A percentile compares a stretch with the other conserved stretches of the same genome.
phyloP scores from a whole-genome alignment of 2,888 invertebrate species.

The Microdon myrmicae region DNA sequence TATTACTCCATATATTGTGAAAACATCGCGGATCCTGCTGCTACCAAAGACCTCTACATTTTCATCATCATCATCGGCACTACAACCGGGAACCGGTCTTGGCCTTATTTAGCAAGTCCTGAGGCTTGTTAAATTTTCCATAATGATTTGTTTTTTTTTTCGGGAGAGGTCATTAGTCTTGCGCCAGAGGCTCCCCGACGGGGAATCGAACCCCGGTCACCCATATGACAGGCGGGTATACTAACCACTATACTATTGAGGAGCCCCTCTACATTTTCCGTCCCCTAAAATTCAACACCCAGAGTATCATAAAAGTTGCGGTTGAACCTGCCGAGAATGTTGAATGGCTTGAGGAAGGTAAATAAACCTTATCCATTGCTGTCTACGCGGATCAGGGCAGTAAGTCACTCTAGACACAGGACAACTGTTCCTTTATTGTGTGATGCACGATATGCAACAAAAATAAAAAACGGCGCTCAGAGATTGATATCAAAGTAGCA shows the following conservation, averaged over 20 bases:
- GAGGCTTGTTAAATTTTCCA: no score
- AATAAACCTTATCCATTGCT: slow-evolving; percentile 98
- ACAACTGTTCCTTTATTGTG: slow-evolving; percentile 97
- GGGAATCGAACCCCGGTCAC: no score
- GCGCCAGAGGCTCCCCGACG: no score
- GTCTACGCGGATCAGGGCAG: slow-evolving; percentile 94
- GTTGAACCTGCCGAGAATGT: slow-evolving; percentile 99
- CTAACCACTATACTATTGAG: no score
- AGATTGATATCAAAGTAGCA: slow-evolving; percentile 96
- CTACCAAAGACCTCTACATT: slow-evolving; percentile 86
- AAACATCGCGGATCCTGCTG: slow-evolving; percentile 89
- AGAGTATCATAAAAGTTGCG: slow-evolving; percentile 97
- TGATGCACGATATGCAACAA: slow-evolving; percentile 98
- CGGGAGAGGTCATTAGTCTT: no score
- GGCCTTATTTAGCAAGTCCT: no score
- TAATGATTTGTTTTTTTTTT: no score
- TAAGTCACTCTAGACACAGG: slow-evolving; percentile 98
- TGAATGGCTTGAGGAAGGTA: slow-evolving; percentile 96
- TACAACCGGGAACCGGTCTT: no score
- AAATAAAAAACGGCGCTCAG: slow-evolving; percentile 99
- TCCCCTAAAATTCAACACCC: slow-evolving; percentile 96
- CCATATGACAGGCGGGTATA: no score
- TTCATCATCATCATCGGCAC: no score
- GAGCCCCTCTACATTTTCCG: no score
- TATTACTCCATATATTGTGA: slow-evolving; percentile 97